These are phyloP conservation scores for Columba janthina DNA, from an alignment of 2,113 vertebrate species.

Conservation along the genomic window DNA sequence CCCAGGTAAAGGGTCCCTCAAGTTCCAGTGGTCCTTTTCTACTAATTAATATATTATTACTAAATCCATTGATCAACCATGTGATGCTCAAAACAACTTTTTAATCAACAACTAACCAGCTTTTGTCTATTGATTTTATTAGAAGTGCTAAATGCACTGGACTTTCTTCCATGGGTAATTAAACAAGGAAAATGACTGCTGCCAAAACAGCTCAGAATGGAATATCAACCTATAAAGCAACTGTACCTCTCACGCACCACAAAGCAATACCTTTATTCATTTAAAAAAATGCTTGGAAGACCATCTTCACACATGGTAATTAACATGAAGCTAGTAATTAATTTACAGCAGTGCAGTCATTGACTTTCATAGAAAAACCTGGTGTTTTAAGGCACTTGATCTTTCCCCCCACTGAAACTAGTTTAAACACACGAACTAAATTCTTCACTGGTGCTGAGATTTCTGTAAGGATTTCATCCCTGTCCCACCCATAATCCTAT, in stretches of 20 bases:
- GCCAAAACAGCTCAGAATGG: background rate
- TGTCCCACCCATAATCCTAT: background rate
- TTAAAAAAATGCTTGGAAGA: background rate
- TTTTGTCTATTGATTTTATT: background rate
- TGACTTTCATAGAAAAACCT: background rate
- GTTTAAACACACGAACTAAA: background rate
- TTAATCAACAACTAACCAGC: background rate
- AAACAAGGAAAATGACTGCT: background rate
- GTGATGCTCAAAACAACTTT: background rate
- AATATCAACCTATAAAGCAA: background rate
- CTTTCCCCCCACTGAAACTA: background rate
- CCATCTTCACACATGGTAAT: background rate
- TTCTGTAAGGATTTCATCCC: background rate
- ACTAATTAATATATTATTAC: background rate
- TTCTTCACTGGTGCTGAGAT: background rate
- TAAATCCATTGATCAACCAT: background rate
- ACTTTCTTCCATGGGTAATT: background rate
- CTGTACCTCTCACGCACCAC: background rate
- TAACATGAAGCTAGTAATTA: background rate
- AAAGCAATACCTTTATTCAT: background rate
- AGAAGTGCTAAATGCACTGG: constrained; percentile 1
- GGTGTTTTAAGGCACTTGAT: background rate
- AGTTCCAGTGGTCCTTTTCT: background rate
- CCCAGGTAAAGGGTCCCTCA: background rate
- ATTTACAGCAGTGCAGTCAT: background rate